phyloP scores from a whole-genome alignment of 2,113 vertebrate species.

The Holacanthus passer region DNA sequence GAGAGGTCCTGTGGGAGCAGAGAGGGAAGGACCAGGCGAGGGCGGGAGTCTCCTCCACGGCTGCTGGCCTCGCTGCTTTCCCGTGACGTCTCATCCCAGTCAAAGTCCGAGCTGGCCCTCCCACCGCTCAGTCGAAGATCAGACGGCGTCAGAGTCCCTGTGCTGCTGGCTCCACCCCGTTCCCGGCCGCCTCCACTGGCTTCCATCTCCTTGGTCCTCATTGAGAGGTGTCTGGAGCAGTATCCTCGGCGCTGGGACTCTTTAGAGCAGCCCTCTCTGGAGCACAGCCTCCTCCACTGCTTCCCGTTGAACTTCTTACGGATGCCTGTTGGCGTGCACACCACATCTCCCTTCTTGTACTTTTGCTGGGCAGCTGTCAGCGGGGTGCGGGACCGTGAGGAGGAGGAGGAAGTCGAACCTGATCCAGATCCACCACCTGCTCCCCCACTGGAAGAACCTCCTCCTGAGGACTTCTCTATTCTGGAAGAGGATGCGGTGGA shows the following conservation, averaged over 20 bases:
- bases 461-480: slow-evolving; percentile 80
- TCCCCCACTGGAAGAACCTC: slow-evolving; percentile 62
- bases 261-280: slow-evolving; percentile 93
- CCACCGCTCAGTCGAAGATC: slow-evolving; percentile 81
- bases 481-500: slow-evolving; percentile 73
- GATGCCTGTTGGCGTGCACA: slow-evolving; percentile 94
- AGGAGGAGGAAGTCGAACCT: slow-evolving; percentile 80
- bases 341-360: slow-evolving; percentile 95
- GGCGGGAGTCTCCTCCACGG: slow-evolving; percentile 90
- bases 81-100: slow-evolving; percentile 92
- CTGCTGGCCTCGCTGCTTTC: slow-evolving; percentile 93
- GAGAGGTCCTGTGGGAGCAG: slow-evolving; percentile 86
- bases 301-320: slow-evolving; percentile 96
- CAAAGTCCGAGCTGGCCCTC: slow-evolving; percentile 89
- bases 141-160: slow-evolving; percentile 84
- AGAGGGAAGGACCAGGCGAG: slow-evolving; percentile 84
- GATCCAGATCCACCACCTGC: slow-evolving; percentile 75
- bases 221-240: slow-evolving; percentile 95
- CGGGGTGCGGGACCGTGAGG: slow-evolving; percentile 89
- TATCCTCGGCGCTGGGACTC: slow-evolving; percentile 94
- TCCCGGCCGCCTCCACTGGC: slow-evolving; percentile 87
- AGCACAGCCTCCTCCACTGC: slow-evolving; percentile 94
- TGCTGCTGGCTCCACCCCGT: slow-evolving; percentile 86
- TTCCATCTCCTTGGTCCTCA: slow-evolving; percentile 97
- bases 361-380: slow-evolving; percentile 93